phyloP scores from a whole-genome alignment of 2,113 vertebrate genomes.

The Pterocles gutturalis region DNA sequence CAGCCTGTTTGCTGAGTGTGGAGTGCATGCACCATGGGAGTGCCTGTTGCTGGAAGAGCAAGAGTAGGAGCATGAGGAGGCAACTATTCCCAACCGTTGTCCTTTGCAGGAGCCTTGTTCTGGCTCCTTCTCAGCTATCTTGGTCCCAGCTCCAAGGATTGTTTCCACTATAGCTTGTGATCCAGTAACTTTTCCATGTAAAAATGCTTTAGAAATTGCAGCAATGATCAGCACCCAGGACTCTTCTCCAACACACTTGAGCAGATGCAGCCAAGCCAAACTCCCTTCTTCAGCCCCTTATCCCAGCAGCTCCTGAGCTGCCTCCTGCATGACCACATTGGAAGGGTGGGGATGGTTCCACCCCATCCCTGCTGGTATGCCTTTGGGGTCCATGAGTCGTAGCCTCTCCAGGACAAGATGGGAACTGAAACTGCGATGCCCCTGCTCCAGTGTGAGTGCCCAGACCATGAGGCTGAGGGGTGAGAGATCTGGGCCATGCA shows the following conservation, averaged over 20 bases:
- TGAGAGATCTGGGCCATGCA: background rate
- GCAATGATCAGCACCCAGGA: background rate
- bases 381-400: rapidly evolving
- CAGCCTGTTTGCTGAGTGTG: background rate
- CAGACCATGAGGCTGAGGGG: background rate
- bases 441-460: rapidly evolving
- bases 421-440: background rate
- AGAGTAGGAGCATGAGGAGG: background rate
- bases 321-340: background rate
- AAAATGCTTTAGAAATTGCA: background rate
- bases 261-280: background rate
- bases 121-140: background rate
- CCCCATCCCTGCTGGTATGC: background rate
- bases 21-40: rapidly evolving
- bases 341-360: background rate
- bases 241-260: background rate
- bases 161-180: background rate
- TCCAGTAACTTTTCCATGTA: background rate
- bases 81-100: background rate
- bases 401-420: background rate
- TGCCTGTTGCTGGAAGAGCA: background rate
- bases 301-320: background rate
- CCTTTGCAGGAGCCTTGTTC: background rate
- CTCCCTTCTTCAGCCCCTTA: rapidly evolving
- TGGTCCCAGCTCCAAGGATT: background rate